These are phyloP conservation scores for Pseudopipra pipra DNA, from an alignment of 2,113 vertebrate species.

Conservation along the genomic window DNA sequence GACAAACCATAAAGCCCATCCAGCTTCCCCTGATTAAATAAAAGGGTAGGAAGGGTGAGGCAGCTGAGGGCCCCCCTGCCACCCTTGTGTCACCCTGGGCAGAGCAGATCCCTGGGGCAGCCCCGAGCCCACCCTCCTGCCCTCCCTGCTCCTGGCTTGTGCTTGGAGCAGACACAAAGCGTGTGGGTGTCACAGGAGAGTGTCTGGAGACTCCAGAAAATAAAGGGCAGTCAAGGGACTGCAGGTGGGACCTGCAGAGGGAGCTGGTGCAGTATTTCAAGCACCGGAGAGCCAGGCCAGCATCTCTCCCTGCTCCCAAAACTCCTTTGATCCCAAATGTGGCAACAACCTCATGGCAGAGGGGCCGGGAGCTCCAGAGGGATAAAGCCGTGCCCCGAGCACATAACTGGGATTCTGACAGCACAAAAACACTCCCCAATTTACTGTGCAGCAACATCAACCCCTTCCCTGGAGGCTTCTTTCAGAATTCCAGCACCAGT, in stretches of 20 bases:
- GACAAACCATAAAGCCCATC: background rate
- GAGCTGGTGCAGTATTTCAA: background rate
- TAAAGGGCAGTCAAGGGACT: background rate
- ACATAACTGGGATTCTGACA: fast-evolving
- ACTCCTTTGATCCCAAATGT: background rate
- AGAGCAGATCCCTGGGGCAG: background rate
- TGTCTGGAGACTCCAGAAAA: background rate
- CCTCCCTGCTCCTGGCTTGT: background rate
- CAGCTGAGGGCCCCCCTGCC: background rate
- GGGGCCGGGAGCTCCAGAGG: background rate
- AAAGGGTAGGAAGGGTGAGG: background rate
- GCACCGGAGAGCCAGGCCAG: background rate
- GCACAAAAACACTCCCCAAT: fast-evolving
- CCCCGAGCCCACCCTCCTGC: background rate
- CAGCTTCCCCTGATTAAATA: background rate
- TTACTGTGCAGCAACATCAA: fast-evolving
- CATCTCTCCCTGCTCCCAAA: background rate
- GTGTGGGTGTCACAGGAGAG: background rate
- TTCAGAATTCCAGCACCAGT: background rate
- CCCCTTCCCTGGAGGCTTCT: background rate
- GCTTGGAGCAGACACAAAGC: too few species aligned
- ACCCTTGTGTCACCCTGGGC: background rate
- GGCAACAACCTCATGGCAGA: background rate
- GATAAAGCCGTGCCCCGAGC: fast-evolving
- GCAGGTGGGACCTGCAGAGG: background rate